Evolutionary conservation across 2,888 invertebrate genomes (phyloP), one percentile per base, ranked within the genome.

Genomic region (Plagodis dolabraria): DNA sequence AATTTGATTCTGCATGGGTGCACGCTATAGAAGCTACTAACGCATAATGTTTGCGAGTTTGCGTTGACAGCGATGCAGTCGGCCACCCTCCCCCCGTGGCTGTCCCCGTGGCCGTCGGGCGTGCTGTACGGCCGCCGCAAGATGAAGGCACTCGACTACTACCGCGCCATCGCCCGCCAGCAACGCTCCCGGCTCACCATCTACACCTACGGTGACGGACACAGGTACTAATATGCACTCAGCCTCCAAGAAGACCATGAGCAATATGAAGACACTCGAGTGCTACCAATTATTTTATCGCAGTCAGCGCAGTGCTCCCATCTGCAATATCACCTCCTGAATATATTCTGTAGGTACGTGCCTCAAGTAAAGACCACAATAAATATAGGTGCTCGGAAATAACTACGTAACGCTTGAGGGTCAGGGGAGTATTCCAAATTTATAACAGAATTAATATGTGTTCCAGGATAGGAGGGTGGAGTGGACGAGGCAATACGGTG

Each of bases 31-130:
- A 2, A 22, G 22, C 22, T 22, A 22, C 22, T 22, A 22, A 22
- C 22, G 22, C 22, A 22, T 22, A 22, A 22, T n/a, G n/a, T n/a
- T n/a, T n/a, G n/a, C n/a, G n/a, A n/a, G n/a, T n/a, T 22, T 22
- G 22, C 22, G 22, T 22, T 22, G 22, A 22, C 22, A 72, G 74
- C 11, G 6, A 76, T 77, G 79, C 70, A 72, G 50, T 64, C 53
- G 0, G 62, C 74, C 40, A 75, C 76, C 0, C 58, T 66, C 5
- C 68, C 75, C 1, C 66, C 76, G 42, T 77, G 78, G 71, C 57
- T 68, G 62, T 52, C 73, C 59, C 71, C 68, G 69, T 74, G 68
- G 63, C 64, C 67, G 35, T 35, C 12, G 42, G 36, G 45, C 52
- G 53, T 9, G 49, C 46, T 63, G 58, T 60, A 57, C 45, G 69